These are phyloP conservation scores for Sarcophaga caerulescens DNA, from an alignment of 2,888 invertebrate species.

Conservation along the genomic window DNA sequence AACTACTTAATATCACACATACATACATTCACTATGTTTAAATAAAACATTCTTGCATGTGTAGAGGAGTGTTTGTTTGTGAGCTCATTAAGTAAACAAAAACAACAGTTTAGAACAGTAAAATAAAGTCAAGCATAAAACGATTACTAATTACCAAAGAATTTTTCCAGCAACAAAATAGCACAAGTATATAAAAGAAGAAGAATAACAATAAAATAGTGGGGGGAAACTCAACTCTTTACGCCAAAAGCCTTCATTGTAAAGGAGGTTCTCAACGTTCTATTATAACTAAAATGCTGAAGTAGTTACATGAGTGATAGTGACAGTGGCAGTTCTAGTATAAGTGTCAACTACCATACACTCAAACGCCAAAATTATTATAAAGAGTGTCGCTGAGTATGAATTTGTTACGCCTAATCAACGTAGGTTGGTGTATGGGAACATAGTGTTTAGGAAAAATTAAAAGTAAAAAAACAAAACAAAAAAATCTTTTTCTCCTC, in stretches of 20 bases:
- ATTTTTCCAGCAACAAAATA: neutral
- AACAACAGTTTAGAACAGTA: too few species aligned
- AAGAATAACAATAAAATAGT: neutral
- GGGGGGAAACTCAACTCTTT: slow-evolving; percentile 28
- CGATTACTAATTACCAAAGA: too few species aligned
- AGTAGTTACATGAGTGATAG: neutral
- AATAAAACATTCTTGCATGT: too few species aligned
- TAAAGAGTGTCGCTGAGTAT: slow-evolving; percentile 36
- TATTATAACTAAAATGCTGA: slow-evolving; percentile 9
- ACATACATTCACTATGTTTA: neutral
- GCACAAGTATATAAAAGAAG: neutral
- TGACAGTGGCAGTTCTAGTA: too few species aligned
- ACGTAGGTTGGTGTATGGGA: slow-evolving; percentile 27
- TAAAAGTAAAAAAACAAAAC: slow-evolving; percentile 1
- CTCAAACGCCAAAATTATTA: neutral
- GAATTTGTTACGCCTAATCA: slow-evolving; percentile 62
- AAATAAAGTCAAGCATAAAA: too few species aligned
- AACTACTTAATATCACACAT: too few species aligned
- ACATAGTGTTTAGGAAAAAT: slow-evolving; percentile 46
- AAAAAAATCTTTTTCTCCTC: neutral
- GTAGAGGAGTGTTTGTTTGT: too few species aligned
- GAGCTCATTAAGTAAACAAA: too few species aligned
- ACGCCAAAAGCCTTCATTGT: too few species aligned
- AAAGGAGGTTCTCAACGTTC: slow-evolving; percentile 16
- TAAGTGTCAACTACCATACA: neutral